These are phyloP conservation scores for Nerophis ophidion DNA, from an alignment of 2,113 vertebrate species.

Conservation along the genomic window DNA sequence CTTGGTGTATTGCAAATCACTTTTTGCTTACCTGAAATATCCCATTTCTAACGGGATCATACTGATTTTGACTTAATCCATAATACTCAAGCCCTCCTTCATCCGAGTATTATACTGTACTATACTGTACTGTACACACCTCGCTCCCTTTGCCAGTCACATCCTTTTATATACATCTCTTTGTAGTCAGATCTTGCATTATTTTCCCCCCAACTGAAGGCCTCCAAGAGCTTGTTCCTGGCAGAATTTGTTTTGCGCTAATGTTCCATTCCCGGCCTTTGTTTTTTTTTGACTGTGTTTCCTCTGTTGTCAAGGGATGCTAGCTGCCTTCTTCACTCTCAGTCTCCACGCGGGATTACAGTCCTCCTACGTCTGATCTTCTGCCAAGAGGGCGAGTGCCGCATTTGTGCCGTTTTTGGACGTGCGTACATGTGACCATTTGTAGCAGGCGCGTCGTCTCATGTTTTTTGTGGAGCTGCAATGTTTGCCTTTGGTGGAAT, in stretches of 20 bases:
- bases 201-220: slow-evolving; percentile 23
- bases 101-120: no score
- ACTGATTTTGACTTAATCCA: background rate
- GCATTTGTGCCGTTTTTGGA: background rate
- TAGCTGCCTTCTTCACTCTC: slow-evolving; percentile 28
- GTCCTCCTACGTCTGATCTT: slow-evolving; percentile 49
- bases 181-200: slow-evolving; percentile 33
- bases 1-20: no score
- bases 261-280: slow-evolving; percentile 37
- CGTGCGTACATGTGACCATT: slow-evolving; percentile 34
- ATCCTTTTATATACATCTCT: slow-evolving; percentile 53
- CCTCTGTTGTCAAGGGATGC: slow-evolving; percentile 46
- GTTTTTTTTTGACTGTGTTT: slow-evolving; percentile 20
- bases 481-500: background rate
- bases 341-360: slow-evolving; percentile 41
- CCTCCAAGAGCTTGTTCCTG: slow-evolving; percentile 39
- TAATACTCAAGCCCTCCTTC: background rate
- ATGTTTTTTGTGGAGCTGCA: background rate
- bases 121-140: background rate
- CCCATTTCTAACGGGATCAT: no score
- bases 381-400: slow-evolving; percentile 40
- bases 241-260: slow-evolving; percentile 39
- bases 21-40: no score
- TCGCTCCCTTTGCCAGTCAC: slow-evolving; percentile 32
- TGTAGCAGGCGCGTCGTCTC: slow-evolving; percentile 11